Conservation (phyloP, 2,797 vertebrate species). For the Limosa lapponica region DNA sequence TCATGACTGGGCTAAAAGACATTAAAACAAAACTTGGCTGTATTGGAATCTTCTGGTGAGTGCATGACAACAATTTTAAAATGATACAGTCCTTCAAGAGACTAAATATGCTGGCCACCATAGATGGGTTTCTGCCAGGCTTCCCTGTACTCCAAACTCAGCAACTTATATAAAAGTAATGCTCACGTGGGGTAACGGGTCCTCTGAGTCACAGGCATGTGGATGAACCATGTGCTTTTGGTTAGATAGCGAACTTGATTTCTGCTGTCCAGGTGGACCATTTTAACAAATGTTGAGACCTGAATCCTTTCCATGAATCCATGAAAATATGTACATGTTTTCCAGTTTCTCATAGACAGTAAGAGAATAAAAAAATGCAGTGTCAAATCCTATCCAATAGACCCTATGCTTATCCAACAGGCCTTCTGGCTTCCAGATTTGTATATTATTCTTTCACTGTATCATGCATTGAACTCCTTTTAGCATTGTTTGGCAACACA, state of each 20-base stretch:
- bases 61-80: background rate
- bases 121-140: background rate
- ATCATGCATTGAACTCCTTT: background rate
- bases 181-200: fast-evolving
- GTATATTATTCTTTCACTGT: background rate
- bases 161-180: background rate
- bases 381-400: background rate
- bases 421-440: background rate
- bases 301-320: background rate
- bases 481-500: background rate
- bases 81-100: background rate
- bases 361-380: background rate
- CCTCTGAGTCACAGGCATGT: background rate
- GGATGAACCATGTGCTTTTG: background rate
- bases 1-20: background rate
- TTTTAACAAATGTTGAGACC: background rate
- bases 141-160: background rate
- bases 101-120: background rate
- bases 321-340: background rate
- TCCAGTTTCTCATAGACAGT: background rate
- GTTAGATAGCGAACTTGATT: background rate
- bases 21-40: background rate
- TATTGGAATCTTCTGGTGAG: background rate
- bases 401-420: background rate
- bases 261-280: background rate